Evolutionary conservation across 2,797 vertebrate genomes (phyloP).

Genomic region (Mormyrus proboscirostris): DNA sequence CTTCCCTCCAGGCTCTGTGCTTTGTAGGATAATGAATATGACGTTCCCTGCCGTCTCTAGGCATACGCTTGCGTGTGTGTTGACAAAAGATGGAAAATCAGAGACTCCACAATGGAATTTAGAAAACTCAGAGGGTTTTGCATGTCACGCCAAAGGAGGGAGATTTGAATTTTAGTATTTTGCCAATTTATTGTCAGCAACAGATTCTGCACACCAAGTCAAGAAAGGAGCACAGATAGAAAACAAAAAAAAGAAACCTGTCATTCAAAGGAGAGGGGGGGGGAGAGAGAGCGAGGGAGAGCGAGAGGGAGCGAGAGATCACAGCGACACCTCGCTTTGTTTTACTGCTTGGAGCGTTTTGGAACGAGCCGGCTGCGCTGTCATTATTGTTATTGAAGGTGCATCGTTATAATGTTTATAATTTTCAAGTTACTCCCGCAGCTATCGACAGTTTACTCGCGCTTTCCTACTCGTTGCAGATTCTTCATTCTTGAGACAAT

Average conservation of each 20-base stretch:
- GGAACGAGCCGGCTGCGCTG: slow-evolving; percentile 10
- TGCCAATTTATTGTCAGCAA: neutral
- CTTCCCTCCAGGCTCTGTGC: neutral
- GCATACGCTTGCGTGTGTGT: neutral
- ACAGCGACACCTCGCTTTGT: slow-evolving; percentile 19
- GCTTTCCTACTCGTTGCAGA: slow-evolving; percentile 2
- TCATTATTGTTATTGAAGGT: slow-evolving; percentile 24
- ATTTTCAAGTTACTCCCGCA: slow-evolving; percentile 13
- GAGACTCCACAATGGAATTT: neutral
- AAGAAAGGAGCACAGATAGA: neutral
- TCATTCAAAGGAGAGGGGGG: neutral
- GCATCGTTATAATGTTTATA: slow-evolving; percentile 18
- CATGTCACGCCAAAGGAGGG: neutral
- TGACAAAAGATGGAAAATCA: slow-evolving; percentile 7
- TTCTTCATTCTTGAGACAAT: slow-evolving; percentile 13
- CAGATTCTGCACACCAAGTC: neutral
- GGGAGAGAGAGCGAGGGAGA: neutral
- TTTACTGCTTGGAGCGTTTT: slow-evolving; percentile 22
- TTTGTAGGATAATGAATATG: neutral
- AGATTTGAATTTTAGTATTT: slow-evolving; percentile 10
- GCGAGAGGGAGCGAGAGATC: slow-evolving; percentile 9
- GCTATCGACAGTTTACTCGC: neutral
- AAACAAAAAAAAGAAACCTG: neutral
- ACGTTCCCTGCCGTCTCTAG: neutral
- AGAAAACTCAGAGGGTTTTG: neutral